These are phyloP conservation scores for Acrobasis suavella DNA, from an alignment of 2,888 invertebrate genomes.

Conservation along the genomic window DNA sequence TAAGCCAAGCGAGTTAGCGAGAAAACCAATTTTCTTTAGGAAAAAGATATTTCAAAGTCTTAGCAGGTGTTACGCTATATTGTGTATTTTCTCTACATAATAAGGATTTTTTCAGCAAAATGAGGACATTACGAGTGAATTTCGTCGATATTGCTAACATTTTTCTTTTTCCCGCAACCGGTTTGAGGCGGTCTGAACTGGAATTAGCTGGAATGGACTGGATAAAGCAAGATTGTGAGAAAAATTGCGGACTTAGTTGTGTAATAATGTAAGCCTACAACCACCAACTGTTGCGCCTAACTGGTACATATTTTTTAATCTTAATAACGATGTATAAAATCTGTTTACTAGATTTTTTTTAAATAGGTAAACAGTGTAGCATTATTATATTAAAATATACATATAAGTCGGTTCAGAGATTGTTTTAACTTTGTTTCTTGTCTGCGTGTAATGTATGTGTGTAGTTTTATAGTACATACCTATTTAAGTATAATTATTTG, in stretches of 20 bases:
- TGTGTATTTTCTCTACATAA: conserved; percentile 28
- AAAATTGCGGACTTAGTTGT: conserved; percentile 20
- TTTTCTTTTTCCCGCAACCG: conserved; percentile 15
- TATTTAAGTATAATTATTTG: no score
- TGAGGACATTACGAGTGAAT: conserved; percentile 26
- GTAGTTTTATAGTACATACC: no score
- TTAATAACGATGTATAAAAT: background rate
- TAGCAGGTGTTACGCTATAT: conserved; percentile 32
- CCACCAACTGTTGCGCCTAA: background rate
- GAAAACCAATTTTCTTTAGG: conserved; percentile 35
- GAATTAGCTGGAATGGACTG: conserved; percentile 10
- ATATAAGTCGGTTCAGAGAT: no score
- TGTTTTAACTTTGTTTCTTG: no score
- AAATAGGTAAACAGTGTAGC: no score
- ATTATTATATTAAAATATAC: no score
- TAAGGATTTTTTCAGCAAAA: conserved; percentile 29
- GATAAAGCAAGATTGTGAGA: conserved; percentile 25
- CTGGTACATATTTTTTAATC: background rate
- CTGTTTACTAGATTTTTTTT: no score
- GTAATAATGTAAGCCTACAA: background rate
- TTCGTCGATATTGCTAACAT: conserved; percentile 15
- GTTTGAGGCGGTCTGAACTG: conserved; percentile 6
- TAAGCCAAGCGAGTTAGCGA: conserved; percentile 20
- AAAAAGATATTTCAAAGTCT: conserved; percentile 31
- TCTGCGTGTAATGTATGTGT: no score